Evolutionary conservation across 2,888 invertebrate species (phyloP).

Genomic region (Nipponacmea schrenckii): DNA sequence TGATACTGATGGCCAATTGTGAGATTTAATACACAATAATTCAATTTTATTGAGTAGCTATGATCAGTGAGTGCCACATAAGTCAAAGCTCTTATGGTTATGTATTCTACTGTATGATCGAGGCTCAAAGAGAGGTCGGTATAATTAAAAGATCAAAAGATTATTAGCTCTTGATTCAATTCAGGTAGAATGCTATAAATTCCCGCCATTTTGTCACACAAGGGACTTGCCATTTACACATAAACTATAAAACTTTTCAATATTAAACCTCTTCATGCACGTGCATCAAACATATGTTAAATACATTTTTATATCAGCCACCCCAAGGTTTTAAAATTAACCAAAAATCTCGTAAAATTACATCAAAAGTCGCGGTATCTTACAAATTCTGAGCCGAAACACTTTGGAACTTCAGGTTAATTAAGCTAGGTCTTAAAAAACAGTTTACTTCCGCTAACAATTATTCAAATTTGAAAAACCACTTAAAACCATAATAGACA

Average conservation of each 20-base stretch:
- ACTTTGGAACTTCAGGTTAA: too few relatives aligned
- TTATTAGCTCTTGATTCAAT: neutral
- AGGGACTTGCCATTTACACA: too few relatives aligned
- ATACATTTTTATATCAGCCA: neutral
- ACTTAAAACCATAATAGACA: too few relatives aligned
- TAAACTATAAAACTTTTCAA: too few relatives aligned
- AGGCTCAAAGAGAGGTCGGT: neutral
- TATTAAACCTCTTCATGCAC: too few relatives aligned
- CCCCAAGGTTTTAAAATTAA: neutral
- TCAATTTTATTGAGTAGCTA: neutral
- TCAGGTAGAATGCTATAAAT: neutral
- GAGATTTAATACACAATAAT: neutral
- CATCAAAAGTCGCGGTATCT: neutral
- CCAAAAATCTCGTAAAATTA: slow-evolving; percentile 1
- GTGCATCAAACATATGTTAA: neutral
- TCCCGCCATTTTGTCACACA: slow-evolving; percentile 2
- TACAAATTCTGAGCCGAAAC: neutral
- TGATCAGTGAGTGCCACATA: too few relatives aligned
- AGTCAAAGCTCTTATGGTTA: too few relatives aligned
- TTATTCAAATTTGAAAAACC: too few relatives aligned
- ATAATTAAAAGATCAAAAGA: neutral
- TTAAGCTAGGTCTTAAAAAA: too few relatives aligned
- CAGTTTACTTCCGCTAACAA: too few relatives aligned
- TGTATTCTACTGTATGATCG: neutral
- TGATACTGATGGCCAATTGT: neutral